Evolutionary conservation across 2,797 vertebrate species (phyloP).

Genomic region (Danio albolineatus): DNA sequence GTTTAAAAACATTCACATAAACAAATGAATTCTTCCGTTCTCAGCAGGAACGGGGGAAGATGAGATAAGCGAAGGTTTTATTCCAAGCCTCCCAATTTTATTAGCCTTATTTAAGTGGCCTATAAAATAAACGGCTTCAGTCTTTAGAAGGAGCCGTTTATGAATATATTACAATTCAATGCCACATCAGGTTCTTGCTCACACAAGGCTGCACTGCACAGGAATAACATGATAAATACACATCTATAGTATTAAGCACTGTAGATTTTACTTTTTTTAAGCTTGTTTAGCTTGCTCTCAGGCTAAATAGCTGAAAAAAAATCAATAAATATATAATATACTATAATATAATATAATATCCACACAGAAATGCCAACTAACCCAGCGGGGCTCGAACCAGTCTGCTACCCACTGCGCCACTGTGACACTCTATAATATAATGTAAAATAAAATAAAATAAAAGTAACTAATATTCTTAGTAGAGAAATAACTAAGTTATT

Average conservation of each 20-base stretch:
- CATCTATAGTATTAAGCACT: background rate
- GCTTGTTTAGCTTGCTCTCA: background rate
- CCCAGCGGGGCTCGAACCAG: no score
- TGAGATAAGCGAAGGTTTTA: slow-evolving; percentile 3
- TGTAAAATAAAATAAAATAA: no score
- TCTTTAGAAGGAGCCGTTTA: slow-evolving; percentile 26
- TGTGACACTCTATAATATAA: no score
- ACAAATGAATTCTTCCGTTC: background rate
- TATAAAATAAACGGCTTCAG: slow-evolving; percentile 18
- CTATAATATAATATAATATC: no score
- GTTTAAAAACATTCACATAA: background rate
- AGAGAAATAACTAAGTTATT: no score
- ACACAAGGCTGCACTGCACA: background rate
- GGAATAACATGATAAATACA: slow-evolving; percentile 15
- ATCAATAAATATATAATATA: no score
- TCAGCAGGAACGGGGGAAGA: background rate
- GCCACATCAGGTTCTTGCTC: background rate
- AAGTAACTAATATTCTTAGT: no score
- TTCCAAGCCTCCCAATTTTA: slow-evolving; percentile 12
- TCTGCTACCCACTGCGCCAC: no score
- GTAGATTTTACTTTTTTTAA: background rate
- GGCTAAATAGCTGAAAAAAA: background rate
- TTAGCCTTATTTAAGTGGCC: slow-evolving; percentile 15
- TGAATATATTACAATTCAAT: slow-evolving; percentile 15
- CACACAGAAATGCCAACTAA: no score